phyloP scores from a whole-genome alignment of 1,140 invertebrate genomes.

The Onthophagus taurus region DNA sequence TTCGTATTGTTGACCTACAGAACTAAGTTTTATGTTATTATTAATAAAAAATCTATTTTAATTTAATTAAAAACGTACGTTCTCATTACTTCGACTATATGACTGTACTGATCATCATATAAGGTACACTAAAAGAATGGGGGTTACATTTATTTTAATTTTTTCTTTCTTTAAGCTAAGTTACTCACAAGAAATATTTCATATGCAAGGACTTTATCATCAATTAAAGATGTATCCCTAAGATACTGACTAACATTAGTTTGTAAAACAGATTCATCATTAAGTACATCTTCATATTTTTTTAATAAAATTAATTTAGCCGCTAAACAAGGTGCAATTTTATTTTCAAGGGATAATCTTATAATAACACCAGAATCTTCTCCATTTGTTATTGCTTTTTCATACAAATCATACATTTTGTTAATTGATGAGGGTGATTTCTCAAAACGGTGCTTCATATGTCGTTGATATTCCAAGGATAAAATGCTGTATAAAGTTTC shows the following conservation, averaged over 20 bases:
- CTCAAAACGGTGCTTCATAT: slow-evolving; percentile 38
- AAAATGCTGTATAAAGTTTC: slow-evolving; percentile 46
- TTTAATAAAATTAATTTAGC: slow-evolving; percentile 56
- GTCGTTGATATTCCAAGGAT: slow-evolving; percentile 36
- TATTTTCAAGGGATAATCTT: slow-evolving; percentile 43
- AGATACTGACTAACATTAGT: slow-evolving; percentile 48
- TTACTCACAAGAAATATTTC: slow-evolving; percentile 65
- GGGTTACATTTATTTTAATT: slow-evolving; percentile 13
- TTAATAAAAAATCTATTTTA: background rate
- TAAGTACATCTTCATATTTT: slow-evolving; percentile 37
- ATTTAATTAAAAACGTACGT: slow-evolving; percentile 41
- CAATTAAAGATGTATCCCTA: slow-evolving; percentile 61
- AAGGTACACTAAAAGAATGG: slow-evolving; percentile 51
- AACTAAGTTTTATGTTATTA: slow-evolving; percentile 36
- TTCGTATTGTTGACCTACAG: slow-evolving; percentile 70
- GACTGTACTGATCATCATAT: slow-evolving; percentile 68
- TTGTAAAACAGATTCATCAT: background rate
- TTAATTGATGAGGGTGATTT: slow-evolving; percentile 26
- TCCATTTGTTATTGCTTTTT: slow-evolving; percentile 25
- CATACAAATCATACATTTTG: slow-evolving; percentile 31
- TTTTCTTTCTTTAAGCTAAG: slow-evolving; percentile 36
- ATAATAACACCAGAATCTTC: slow-evolving; percentile 46
- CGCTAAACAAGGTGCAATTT: slow-evolving; percentile 52
- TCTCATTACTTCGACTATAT: slow-evolving; percentile 63
- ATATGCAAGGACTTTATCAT: slow-evolving; percentile 59